phyloP scores from a whole-genome alignment of 2,797 vertebrate species.

The Prunella strophiata region DNA sequence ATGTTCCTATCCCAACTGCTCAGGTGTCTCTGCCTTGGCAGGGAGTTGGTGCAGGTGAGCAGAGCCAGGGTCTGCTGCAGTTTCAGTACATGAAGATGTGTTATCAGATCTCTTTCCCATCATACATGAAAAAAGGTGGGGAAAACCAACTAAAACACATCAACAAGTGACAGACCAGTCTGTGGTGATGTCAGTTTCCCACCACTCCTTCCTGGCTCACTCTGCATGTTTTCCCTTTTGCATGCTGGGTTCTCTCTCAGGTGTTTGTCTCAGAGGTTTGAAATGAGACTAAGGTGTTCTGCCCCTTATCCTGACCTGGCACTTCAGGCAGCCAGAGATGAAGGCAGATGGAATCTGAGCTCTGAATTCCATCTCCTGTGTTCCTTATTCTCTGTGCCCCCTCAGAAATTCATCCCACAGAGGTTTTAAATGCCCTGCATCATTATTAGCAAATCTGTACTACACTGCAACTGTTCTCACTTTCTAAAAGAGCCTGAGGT shows the following conservation, averaged over 20 bases:
- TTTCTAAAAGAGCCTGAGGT: background rate
- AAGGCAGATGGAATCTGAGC: background rate
- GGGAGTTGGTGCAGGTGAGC: background rate
- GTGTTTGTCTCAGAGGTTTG: background rate
- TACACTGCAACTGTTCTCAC: background rate
- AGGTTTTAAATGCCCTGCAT: background rate
- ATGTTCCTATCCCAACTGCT: background rate
- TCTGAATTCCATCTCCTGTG: background rate
- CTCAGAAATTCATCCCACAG: background rate
- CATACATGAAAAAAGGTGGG: background rate
- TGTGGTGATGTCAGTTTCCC: background rate
- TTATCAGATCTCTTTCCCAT: background rate
- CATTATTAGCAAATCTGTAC: background rate
- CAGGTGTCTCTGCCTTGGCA: background rate
- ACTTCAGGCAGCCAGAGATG: background rate
- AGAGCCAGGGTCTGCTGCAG: background rate
- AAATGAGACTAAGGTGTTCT: background rate
- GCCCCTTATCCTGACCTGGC: background rate
- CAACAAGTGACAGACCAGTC: background rate
- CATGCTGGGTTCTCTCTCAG: background rate
- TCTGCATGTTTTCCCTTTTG: background rate
- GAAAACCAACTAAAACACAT: background rate
- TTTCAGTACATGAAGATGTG: background rate
- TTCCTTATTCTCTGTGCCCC: background rate
- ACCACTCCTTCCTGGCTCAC: background rate